These are phyloP conservation scores for Lasiurus borealis DNA, from an alignment of 2,113 vertebrate genomes.

Conservation along the genomic window DNA sequence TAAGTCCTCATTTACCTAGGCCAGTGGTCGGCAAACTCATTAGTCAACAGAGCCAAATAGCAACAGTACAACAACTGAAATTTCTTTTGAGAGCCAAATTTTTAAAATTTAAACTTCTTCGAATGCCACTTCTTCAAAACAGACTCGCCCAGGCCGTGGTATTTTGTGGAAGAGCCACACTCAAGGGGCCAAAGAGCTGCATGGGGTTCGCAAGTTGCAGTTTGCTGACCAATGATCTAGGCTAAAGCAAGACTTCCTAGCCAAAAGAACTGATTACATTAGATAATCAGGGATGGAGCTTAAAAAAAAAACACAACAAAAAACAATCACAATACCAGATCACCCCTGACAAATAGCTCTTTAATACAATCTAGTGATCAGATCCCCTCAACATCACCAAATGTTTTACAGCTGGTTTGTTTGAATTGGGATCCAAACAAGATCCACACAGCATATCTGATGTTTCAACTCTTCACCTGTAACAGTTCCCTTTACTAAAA, in stretches of 20 bases:
- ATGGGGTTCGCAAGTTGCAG: too few relatives aligned
- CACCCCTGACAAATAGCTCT: neutral
- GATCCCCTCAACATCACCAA: neutral
- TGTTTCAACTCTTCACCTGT: neutral
- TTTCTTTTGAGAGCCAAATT: too few relatives aligned
- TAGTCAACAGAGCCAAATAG: too few relatives aligned
- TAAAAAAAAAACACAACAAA: neutral
- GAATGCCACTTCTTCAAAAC: too few relatives aligned
- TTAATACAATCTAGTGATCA: neutral
- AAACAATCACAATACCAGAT: neutral
- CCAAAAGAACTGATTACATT: neutral
- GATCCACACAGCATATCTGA: neutral
- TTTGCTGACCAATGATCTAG: neutral
- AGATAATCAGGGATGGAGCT: neutral
- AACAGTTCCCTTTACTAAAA: neutral
- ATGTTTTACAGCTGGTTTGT: neutral
- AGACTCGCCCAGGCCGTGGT: too few relatives aligned
- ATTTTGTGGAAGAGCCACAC: too few relatives aligned
- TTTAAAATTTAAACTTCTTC: too few relatives aligned
- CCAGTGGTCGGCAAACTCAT: neutral
- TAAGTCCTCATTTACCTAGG: neutral
- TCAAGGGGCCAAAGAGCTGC: too few relatives aligned
- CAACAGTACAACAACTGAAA: too few relatives aligned
- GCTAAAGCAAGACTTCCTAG: neutral
- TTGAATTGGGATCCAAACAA: neutral